Percentiles rank a stretch among this genome's conserved stretches.
Conservation (phyloP, 2,888 invertebrate species). For the Nomada goodeniana region DNA sequence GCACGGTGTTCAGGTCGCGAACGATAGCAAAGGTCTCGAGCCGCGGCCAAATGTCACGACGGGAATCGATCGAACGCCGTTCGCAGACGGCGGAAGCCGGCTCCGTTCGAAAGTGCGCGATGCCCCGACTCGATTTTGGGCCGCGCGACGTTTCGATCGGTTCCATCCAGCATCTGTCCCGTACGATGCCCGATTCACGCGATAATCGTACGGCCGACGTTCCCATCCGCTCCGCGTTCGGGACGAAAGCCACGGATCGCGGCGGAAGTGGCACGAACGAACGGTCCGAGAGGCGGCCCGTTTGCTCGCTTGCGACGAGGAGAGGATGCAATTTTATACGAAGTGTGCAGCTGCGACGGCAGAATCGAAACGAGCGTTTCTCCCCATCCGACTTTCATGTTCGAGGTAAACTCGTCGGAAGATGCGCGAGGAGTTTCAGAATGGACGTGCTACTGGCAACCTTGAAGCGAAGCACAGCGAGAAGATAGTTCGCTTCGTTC, state of each 20-base stretch:
- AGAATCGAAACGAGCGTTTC: conserved; percentile 1
- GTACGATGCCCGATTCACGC: neutral
- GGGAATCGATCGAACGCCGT: conserved; percentile 54
- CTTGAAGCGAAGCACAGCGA: conserved; percentile 52
- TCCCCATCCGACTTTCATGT: conserved; percentile 32
- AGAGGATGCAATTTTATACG: neutral
- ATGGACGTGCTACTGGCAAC: conserved; percentile 41
- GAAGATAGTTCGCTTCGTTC: neutral
- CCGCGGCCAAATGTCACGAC: conserved; percentile 64
- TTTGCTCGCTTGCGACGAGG: too few species aligned
- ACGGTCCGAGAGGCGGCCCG: too few species aligned
- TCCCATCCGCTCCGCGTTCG: too few species aligned
- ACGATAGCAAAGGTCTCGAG: conserved; percentile 58
- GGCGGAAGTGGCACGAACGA: neutral
- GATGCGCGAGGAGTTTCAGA: conserved; percentile 18
- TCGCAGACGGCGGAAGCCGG: conserved; percentile 7
- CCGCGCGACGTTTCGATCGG: too few species aligned
- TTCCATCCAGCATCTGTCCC: neutral
- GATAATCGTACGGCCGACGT: too few species aligned
- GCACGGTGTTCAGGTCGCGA: conserved; percentile 31
- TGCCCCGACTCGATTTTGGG: too few species aligned
- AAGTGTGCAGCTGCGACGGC: neutral
- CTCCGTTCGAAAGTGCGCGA: neutral
- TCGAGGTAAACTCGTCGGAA: conserved; percentile 10
- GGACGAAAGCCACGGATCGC: too few species aligned